A percentile compares a stretch with the other conserved stretches of the same genome.
phyloP scores from a whole-genome alignment of 2,888 invertebrate genomes.

The Tachystola acroxantha region DNA sequence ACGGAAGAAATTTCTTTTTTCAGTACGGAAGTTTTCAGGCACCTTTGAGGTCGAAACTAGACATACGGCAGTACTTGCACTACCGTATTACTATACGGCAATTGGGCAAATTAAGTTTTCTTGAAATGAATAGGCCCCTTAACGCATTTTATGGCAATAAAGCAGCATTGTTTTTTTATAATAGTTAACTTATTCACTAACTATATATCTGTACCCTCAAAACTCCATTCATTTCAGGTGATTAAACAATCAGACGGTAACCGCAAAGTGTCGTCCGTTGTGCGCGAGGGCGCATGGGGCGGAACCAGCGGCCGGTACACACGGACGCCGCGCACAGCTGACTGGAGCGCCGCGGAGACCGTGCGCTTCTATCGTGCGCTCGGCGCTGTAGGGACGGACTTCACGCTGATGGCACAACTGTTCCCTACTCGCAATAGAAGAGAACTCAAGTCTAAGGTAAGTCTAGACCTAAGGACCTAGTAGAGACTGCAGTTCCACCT shows the following conservation, averaged over 20 bases:
- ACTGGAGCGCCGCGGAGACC: slow-evolving; percentile 89
- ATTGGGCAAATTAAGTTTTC: too few relatives aligned
- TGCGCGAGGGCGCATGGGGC: slow-evolving; percentile 80
- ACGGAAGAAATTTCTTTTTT: too few relatives aligned
- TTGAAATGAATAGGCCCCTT: too few relatives aligned
- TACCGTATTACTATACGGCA: too few relatives aligned
- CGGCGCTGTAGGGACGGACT: slow-evolving; percentile 94
- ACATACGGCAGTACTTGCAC: too few relatives aligned
- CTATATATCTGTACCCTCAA: too few relatives aligned
- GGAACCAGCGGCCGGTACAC: slow-evolving; percentile 81
- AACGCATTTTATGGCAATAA: too few relatives aligned
- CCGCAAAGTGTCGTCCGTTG: slow-evolving; percentile 81
- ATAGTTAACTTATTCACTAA: too few relatives aligned
- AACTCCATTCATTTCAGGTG: slow-evolving; percentile 54
- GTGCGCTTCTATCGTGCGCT: slow-evolving; percentile 94
- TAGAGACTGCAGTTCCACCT: slow-evolving; percentile 95
- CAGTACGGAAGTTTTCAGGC: too few relatives aligned
- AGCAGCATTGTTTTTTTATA: too few relatives aligned
- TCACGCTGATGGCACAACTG: slow-evolving; percentile 90
- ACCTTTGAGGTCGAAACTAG: too few relatives aligned
- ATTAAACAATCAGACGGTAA: slow-evolving; percentile 83
- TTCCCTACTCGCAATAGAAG: slow-evolving; percentile 88
- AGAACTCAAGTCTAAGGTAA: slow-evolving; percentile 86
- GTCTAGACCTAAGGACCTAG: too few relatives aligned
- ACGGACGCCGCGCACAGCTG: slow-evolving; percentile 81